Conservation (phyloP, 2,797 vertebrate species). For the Salarias fasciatus region DNA sequence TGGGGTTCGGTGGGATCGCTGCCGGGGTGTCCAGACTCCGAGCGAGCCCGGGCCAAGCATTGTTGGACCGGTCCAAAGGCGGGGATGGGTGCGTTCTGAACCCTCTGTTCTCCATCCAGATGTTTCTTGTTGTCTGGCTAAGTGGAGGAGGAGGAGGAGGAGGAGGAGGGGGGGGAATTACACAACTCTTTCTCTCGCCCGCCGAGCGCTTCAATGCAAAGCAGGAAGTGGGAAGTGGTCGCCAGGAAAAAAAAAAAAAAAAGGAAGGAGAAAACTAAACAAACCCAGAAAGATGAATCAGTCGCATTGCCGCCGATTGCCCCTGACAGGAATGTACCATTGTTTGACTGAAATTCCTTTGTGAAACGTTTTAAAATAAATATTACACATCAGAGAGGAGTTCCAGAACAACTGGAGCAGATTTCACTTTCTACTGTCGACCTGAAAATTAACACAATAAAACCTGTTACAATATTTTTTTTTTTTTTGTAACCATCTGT, state of each 20-base stretch:
- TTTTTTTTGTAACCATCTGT: too few species aligned
- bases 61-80: conserved; percentile 67
- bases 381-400: not conserved
- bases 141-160: conserved; percentile 32
- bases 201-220: conserved; percentile 35
- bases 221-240: conserved; percentile 58
- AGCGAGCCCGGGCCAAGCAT: conserved; percentile 60
- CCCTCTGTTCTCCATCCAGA: conserved; percentile 83
- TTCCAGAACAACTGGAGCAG: not conserved
- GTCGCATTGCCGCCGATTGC: not conserved
- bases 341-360: not conserved
- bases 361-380: not conserved
- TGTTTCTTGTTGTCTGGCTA: conserved; percentile 82
- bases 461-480: too few species aligned
- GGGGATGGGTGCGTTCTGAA: conserved; percentile 74
- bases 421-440: too few species aligned
- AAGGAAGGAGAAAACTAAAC: conserved; percentile 33
- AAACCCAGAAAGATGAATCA: conserved; percentile 30
- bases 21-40: conserved; percentile 53
- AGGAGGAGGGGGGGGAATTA: conserved; percentile 60
- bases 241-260: conserved; percentile 2
- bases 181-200: conserved; percentile 57
- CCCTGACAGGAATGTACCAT: not conserved
- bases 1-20: conserved; percentile 58
- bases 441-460: too few species aligned